Conservation (phyloP, 2,888 invertebrate genomes). For the Apodemia mormo region DNA sequence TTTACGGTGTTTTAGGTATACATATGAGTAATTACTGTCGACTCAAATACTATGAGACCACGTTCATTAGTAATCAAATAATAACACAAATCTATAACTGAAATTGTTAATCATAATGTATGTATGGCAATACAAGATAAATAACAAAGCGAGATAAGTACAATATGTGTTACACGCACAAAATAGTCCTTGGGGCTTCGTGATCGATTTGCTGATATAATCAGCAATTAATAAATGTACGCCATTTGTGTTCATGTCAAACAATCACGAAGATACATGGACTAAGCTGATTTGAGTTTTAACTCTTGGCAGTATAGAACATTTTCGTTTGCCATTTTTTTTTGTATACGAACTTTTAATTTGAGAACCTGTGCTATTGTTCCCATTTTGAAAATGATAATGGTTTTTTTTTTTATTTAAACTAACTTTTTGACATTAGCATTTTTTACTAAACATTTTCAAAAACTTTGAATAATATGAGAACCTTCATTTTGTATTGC, state of each 20-base stretch:
- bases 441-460: too few relatives aligned
- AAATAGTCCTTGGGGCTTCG: conserved; percentile 28
- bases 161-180: conserved; percentile 21
- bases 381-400: too few relatives aligned
- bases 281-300: not conserved
- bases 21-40: too few relatives aligned
- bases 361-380: too few relatives aligned
- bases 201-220: conserved; percentile 30
- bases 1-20: too few relatives aligned
- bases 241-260: conserved; percentile 18
- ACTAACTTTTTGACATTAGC: too few relatives aligned
- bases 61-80: too few relatives aligned
- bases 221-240: conserved; percentile 26
- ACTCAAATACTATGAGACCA: too few relatives aligned
- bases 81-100: not conserved
- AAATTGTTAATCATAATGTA: conserved; percentile 4
- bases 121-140: conserved; percentile 11
- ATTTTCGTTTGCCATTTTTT: not conserved
- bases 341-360: not conserved
- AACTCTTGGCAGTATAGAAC: not conserved
- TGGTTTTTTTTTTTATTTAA: too few relatives aligned
- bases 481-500: too few relatives aligned
- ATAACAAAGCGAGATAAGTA: conserved; percentile 16
- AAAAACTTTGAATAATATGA: too few relatives aligned
- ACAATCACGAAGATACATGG: not conserved